Evolutionary conservation across 2,888 invertebrate species (phyloP), one percentile per base, ranked within the genome.

Genomic region (Mythimna vitellina): DNA sequence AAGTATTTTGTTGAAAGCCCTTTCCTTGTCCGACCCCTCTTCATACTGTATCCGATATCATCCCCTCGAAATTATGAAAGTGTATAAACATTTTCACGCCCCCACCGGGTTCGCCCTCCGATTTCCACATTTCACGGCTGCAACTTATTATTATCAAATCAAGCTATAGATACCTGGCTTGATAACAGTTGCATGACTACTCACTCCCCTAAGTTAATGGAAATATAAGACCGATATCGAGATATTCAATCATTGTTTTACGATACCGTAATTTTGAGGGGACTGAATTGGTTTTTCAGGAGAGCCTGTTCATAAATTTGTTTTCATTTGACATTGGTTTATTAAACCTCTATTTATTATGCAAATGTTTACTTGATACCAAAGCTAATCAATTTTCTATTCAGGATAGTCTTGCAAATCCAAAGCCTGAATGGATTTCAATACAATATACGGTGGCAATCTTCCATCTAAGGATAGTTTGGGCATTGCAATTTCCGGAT

Each of bases 21-120:
- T 91, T 90, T 90, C 85, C 89, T 82, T 78, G 86, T 85, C 80
- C 89, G 87, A 86, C 92, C 94, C 95, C 93, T 92, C 92, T 89
- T 91, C 92, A 89, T 90, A 85, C 87, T 88, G 90, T 89, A 92
- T 94, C 89, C 91, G 93, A 94, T 95, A 94, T 93, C 92, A 94
- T 93, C 95, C 96, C 96, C 91, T 94, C 92, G 91, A 94, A 95
- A 96, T 96, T 96, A 96, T 96, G 94, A 95, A 95, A 95, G 94
- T 95, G 95, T 96, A 95, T 95, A 95, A 95, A 96, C 95, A 95
- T 95, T 96, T 95, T 95, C 95, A 95, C 96, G 94, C 95, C 95
- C 95, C 89, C 84, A 65, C 60, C 73, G 84, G 84, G 84, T 81
- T 86, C 89, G 87, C 93, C 94, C 94, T 92, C 89, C 92, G 89